Conservation (phyloP, 2,797 vertebrate species). For the Myotis vivesi region DNA sequence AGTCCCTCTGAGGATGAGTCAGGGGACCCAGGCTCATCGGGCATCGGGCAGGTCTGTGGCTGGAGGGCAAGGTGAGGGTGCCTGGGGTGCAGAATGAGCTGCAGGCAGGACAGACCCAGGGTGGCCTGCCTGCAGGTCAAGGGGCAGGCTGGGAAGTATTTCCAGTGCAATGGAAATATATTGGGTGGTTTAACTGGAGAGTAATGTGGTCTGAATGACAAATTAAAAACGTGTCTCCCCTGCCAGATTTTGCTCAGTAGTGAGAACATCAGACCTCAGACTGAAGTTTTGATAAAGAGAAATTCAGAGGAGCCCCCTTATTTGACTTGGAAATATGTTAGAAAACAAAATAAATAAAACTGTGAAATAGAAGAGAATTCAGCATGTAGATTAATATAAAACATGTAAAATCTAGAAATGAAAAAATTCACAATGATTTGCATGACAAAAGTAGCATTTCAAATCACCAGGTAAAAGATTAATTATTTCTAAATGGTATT, state of each 20-base stretch:
- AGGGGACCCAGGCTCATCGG: not conserved
- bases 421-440: not conserved
- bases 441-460: not conserved
- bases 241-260: not conserved
- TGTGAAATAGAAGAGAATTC: not conserved
- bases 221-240: not conserved
- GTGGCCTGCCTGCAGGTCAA: accelerated
- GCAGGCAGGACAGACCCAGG: accelerated
- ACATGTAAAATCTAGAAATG: not conserved
- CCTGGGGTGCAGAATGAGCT: not conserved
- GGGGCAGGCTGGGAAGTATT: not conserved
- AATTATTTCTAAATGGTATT: not conserved
- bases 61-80: accelerated
- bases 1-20: not conserved
- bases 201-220: not conserved
- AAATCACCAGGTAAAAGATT: not conserved
- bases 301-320: not conserved
- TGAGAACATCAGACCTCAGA: not conserved
- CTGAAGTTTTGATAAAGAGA: not conserved
- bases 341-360: not conserved
- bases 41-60: too few species aligned
- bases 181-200: not conserved
- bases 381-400: not conserved
- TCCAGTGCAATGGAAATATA: too few species aligned
- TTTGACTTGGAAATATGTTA: not conserved